phyloP scores from a whole-genome alignment of 2,888 invertebrate genomes.

The Drosophila austrosaltans region DNA sequence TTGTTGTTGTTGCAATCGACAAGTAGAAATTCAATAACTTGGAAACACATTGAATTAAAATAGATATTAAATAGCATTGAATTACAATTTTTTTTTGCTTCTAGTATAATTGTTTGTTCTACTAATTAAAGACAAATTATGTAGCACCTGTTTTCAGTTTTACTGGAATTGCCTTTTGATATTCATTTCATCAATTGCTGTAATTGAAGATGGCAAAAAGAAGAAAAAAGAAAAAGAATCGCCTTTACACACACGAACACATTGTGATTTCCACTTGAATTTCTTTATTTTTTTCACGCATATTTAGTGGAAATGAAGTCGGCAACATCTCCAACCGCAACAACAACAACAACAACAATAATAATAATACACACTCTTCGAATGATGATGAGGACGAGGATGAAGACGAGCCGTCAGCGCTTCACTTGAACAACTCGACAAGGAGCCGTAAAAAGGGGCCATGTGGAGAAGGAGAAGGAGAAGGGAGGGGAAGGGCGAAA shows the following conservation, averaged over 20 bases:
- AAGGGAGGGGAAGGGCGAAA: not conserved
- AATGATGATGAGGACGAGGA: slow-evolving; percentile 9
- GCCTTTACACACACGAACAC: slow-evolving; percentile 1
- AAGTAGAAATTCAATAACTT: not conserved
- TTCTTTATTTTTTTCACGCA: slow-evolving; percentile 48
- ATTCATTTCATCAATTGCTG: not conserved
- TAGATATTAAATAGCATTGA: not conserved
- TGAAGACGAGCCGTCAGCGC: slow-evolving; percentile 48
- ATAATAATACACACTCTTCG: slow-evolving; percentile 7
- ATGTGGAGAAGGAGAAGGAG: not conserved
- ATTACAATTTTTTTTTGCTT: not conserved
- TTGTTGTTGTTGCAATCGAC: too few relatives aligned
- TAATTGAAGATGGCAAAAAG: slow-evolving; percentile 2
- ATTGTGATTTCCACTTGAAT: slow-evolving; percentile 38
- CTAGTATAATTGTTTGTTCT: not conserved
- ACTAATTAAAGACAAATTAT: not conserved
- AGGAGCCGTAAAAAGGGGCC: not conserved
- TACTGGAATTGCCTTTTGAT: slow-evolving; percentile 6
- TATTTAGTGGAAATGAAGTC: slow-evolving; percentile 47
- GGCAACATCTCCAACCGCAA: slow-evolving; percentile 17
- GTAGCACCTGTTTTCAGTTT: not conserved
- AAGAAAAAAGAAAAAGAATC: not conserved
- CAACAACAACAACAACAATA: slow-evolving; percentile 28
- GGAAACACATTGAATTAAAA: not conserved
- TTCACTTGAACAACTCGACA: slow-evolving; percentile 68